Percentiles rank a stretch among this genome's conserved stretches.
Evolutionary conservation across 2,113 vertebrate species (phyloP).

Genomic region (Chinchilla lanigera): DNA sequence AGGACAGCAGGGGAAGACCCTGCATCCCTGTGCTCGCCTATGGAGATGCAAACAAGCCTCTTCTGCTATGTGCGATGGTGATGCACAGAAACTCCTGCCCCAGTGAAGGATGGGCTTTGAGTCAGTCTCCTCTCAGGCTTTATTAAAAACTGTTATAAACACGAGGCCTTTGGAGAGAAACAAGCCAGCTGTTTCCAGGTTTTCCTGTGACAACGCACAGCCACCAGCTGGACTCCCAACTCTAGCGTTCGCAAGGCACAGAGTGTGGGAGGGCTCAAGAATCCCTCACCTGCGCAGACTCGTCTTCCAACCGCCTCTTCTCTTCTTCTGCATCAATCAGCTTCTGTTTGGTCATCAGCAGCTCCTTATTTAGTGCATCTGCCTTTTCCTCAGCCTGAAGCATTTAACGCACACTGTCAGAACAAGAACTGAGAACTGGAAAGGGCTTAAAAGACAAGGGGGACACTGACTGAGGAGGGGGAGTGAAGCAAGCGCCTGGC

Average conservation of each 20-base stretch:
- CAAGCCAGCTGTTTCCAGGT: not conserved
- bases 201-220: not conserved
- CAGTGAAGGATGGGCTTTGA: not conserved
- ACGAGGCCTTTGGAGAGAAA: not conserved
- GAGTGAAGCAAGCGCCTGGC: no score
- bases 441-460: not conserved
- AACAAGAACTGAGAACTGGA: not conserved
- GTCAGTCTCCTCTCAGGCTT: not conserved
- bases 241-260: no score
- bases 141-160: not conserved
- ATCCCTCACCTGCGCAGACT: constrained; percentile 93
- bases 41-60: not conserved
- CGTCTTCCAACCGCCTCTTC: constrained; percentile 96
- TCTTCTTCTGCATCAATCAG: constrained; percentile 98
- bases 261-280: not conserved
- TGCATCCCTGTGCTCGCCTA: not conserved
- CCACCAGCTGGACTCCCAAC: not conserved
- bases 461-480: not conserved
- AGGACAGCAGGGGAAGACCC: not conserved
- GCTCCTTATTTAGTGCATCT: constrained; percentile 97
- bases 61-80: not conserved
- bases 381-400: constrained; percentile 98
- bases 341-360: constrained; percentile 99
- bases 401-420: not conserved
- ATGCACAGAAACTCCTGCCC: not conserved